Evolutionary conservation across 2,888 invertebrate genomes (phyloP), one percentile per base, ranked within the genome.

Genomic region (Drosophila parthenogenetica): DNA sequence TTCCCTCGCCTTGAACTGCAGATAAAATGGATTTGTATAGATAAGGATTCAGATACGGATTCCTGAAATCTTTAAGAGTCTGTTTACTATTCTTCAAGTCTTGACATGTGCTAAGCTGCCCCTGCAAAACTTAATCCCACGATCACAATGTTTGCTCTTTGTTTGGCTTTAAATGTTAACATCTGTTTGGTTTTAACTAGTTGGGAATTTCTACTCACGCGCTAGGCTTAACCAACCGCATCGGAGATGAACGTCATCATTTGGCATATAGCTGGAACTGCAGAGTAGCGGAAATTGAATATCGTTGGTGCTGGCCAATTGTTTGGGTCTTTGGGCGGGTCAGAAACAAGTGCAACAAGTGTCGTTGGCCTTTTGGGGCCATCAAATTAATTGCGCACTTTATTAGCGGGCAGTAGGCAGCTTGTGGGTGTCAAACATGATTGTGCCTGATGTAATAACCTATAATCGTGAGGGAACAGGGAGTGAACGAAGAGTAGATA

Each of bases 291-390:
- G 8, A 17, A 53, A 29, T 17, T 48, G 40, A 45, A 49, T 60
- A 49, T 46, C 51, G 32, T 2, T 43, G 40, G 45, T 45, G 8
- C 29, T 29, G 48, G 35, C 10, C 39, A 53, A 35, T 46, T 37
- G 40, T 3, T 1, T 49, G 39, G 55, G 29, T 2, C 32, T n/a
- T 3, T 43, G 39, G 46, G 10, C 14, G 37, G 49, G 43, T 54
- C 39, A 29, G 8, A 46, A 5, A 29, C 48, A 46, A 54, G 57
- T 68, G 70, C 77, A 82, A 79, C 83, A 85, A 82, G 68, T 86
- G 83, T 83, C 80, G 71, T 69, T 82, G 83, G 72, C 86, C 72
- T 79, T 87, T 77, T 73, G 87, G 64, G 77, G 73, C 60, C 68
- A 68, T 39, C 59, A 66, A 69, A 64, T 69, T 80, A 86, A 81